Conservation (phyloP, 2,797 vertebrate species). For the Lindbergichthys nudifrons region DNA sequence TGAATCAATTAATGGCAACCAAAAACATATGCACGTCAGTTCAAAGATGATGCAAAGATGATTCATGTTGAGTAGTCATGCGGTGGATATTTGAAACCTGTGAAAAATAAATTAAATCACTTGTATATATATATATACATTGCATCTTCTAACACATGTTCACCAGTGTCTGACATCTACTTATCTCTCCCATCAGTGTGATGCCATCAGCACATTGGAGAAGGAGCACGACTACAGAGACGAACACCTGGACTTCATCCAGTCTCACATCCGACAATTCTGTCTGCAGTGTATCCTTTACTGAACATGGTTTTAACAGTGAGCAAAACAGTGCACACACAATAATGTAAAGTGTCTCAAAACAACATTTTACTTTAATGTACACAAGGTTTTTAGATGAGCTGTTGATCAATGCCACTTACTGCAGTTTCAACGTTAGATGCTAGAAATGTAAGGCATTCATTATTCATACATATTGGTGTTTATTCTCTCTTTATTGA, state of each 20-base stretch:
- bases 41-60: too few species aligned
- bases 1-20: too few species aligned
- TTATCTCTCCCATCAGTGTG: constrained; percentile 86
- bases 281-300: constrained; percentile 99
- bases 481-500: background rate
- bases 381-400: background rate
- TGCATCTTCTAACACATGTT: constrained; percentile 19
- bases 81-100: background rate
- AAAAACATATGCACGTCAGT: too few species aligned
- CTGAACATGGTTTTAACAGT: background rate
- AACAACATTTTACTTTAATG: constrained; percentile 8
- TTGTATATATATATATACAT: background rate
- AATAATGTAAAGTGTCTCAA: background rate
- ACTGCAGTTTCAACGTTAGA: constrained; percentile 1
- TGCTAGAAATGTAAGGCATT: background rate
- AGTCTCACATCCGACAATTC: constrained; percentile 95
- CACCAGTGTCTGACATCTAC: constrained; percentile 11
- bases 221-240: constrained; percentile 99
- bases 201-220: constrained; percentile 95
- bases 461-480: background rate
- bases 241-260: constrained; percentile 99
- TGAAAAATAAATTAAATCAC: background rate
- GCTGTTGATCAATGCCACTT: constrained; percentile 12
- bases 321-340: constrained; percentile 1
- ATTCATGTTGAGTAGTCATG: too few species aligned